Conservation (phyloP, 92 coral and sea anemone genomes). For the Epizoanthus scotinus region DNA sequence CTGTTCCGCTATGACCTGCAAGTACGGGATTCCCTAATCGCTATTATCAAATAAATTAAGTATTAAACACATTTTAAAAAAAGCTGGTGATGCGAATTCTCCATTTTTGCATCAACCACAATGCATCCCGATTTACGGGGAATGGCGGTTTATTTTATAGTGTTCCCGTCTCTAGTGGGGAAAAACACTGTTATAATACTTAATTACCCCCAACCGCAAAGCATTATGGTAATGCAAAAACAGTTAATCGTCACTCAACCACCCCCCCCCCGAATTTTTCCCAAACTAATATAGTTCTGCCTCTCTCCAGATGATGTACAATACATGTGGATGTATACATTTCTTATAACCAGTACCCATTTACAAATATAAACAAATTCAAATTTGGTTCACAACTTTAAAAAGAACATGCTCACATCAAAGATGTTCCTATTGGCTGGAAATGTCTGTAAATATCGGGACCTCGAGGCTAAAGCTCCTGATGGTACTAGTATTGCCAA, state of each 20-base stretch:
- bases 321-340: background rate
- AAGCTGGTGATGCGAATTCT: background rate
- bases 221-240: too few species aligned
- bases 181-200: too few species aligned
- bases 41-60: constrained; percentile 10
- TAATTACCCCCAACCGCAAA: too few species aligned
- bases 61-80: background rate
- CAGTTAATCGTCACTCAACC: too few species aligned
- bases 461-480: too few species aligned
- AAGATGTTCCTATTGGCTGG: background rate
- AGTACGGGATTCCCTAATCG: background rate
- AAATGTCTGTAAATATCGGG: background rate
- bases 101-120: too few species aligned
- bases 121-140: too few species aligned
- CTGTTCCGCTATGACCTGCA: constrained; percentile 5
- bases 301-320: background rate
- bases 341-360: background rate
- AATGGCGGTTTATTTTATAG: too few species aligned
- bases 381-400: too few species aligned
- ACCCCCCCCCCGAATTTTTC: background rate
- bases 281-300: background rate
- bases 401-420: background rate
- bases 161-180: too few species aligned
- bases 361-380: background rate
- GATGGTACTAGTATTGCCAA: too few species aligned